A percentile compares a stretch with the other conserved stretches of the same genome.
Conservation (phyloP, 64 coral and sea anemone species). For the Montipora sp. region DNA sequence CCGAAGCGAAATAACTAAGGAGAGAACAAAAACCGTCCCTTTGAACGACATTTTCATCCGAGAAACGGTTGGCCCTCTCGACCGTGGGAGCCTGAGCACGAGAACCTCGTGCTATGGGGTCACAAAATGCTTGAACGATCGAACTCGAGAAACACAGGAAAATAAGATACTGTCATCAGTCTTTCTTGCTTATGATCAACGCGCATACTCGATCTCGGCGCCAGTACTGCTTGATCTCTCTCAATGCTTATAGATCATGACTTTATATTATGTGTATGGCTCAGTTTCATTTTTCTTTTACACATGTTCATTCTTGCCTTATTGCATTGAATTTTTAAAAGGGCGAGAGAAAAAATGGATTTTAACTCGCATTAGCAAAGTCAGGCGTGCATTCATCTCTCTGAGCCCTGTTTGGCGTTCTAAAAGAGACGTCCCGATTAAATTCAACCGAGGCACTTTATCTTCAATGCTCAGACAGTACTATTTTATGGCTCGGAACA, state of each 20-base stretch:
- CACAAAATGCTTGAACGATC: background rate
- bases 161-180: background rate
- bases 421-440: background rate
- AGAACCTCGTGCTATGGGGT: no score
- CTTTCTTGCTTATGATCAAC: background rate
- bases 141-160: background rate
- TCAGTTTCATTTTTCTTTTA: background rate
- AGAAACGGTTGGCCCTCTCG: no score
- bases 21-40: background rate
- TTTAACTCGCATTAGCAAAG: constrained; percentile 43
- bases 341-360: constrained; percentile 6
- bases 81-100: no score
- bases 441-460: background rate
- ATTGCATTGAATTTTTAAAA: background rate
- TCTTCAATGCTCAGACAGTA: constrained; percentile 6
- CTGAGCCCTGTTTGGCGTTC: constrained; percentile 30
- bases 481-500: constrained; percentile 5
- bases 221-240: background rate
- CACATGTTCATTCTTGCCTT: background rate
- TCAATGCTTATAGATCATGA: background rate
- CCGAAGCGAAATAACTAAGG: background rate
- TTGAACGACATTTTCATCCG: no score
- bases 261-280: background rate
- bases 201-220: background rate
- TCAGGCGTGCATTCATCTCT: constrained; percentile 45